Base-by-base conservation (phyloP, 1,140 invertebrate species). In the Grapholita molesta region DNA sequence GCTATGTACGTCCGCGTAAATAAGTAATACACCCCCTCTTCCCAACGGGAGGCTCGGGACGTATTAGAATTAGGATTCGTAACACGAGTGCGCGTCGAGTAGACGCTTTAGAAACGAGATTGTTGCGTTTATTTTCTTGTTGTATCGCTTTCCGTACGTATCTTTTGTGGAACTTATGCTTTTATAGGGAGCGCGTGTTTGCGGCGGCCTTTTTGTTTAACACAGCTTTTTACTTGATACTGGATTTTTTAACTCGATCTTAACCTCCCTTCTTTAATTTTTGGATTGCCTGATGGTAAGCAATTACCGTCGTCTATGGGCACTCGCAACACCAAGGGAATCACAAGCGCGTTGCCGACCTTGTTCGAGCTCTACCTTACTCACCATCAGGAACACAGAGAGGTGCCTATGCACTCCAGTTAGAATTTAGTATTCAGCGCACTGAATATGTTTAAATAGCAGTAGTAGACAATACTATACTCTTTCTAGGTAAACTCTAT, bases 11-110 rank as follows among this genome's bases (percentile, higher is more conserved):
- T 76, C 66, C 72, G 68, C 74, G 75, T 84, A 88, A 78, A 88
- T 86, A 88, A 83, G 82, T 83, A 84, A 83, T 82, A 64, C 68
- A 64, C 75, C 80, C 74, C 78, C 66, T 68, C 68, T 66, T 68
- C 69, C 57, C 70, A 52, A 67, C 68, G 78, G 75, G 78, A 74
- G 77, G 70, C 69, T 71, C 38, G 68, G 71, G 64, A 76, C 75
- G 78, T 76, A 78, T 80, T 84, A 85, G 82, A 85, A 86, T 88
- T 86, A 82, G 84, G 79, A 85, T 83, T 79, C 79, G 73, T 74
- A 72, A 77, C 75, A 76, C 64, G 66, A 66, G 72, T 67, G 66
- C 53, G 66, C 57, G 38, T 70, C 64, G 70, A 77, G 71, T 71
- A 70, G 24, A 57, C 69, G 70, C 75, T 75, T 72, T 68, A 70